These are phyloP conservation scores for Ophioninae sp. DNA, from an alignment of 2,888 invertebrate genomes.

Conservation along the genomic window DNA sequence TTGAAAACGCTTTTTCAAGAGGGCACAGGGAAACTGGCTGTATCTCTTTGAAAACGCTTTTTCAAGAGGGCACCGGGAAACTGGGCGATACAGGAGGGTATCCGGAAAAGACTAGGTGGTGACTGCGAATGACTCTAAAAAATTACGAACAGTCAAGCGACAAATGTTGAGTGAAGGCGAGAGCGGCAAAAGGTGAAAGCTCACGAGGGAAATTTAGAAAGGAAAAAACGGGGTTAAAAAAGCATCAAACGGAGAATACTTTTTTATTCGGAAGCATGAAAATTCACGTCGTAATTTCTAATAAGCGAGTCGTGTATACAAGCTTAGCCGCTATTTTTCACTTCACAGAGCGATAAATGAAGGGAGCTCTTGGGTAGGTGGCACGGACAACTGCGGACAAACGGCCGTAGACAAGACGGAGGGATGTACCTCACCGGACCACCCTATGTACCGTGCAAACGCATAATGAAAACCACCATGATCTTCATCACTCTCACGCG, in stretches of 20 bases:
- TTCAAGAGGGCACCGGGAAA: no score
- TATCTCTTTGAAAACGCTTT: no score
- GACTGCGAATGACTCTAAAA: neutral
- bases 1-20: no score
- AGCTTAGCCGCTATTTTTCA: constrained; percentile 28
- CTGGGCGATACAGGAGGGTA: neutral
- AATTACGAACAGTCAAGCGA: neutral
- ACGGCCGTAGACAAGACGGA: constrained; percentile 31
- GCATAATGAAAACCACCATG: constrained; percentile 66
- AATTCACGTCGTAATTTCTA: constrained; percentile 12
- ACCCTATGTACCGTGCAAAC: constrained; percentile 60
- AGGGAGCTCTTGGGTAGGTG: constrained; percentile 53
- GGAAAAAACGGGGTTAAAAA: neutral
- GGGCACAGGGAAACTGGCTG: no score
- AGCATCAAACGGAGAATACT: neutral
- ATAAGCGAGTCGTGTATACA: constrained; percentile 32
- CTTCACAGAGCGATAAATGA: constrained; percentile 43
- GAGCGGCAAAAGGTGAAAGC: neutral
- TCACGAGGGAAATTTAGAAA: neutral
- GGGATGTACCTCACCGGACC: constrained; percentile 42
- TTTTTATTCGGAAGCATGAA: neutral
- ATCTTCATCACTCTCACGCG: constrained; percentile 65
- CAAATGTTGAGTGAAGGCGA: neutral
- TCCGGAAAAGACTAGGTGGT: neutral
- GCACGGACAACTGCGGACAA: constrained; percentile 56